Percentiles rank a stretch among this genome's conserved stretches.
phyloP scores from a whole-genome alignment of 2,113 vertebrate genomes.

The Heteronetta atricapilla region DNA sequence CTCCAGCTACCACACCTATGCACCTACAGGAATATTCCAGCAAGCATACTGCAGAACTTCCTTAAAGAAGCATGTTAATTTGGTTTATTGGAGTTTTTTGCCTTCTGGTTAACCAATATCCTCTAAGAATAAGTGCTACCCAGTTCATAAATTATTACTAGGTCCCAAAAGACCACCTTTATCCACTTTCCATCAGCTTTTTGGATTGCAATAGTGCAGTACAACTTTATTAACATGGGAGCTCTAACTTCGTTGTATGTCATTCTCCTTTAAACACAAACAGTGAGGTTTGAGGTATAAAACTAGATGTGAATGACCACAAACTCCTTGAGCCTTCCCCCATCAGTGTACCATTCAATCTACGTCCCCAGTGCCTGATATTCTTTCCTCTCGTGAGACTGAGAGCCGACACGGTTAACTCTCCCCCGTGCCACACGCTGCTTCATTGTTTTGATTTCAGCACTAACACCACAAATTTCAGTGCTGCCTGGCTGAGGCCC shows the following conservation, averaged over 20 bases:
- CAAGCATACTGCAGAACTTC: not conserved
- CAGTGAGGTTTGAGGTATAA: not conserved
- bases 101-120: not conserved
- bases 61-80: not conserved
- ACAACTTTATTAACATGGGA: not conserved
- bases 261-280: not conserved
- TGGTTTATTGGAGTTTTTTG: not conserved
- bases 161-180: not conserved
- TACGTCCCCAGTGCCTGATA: not conserved
- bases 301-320: not conserved
- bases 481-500: not conserved
- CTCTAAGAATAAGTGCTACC: not conserved
- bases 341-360: not conserved
- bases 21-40: not conserved
- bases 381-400: no score
- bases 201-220: not conserved
- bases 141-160: not conserved
- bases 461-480: not conserved
- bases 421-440: not conserved
- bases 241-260: not conserved
- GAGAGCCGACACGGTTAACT: not conserved
- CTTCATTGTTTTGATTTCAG: not conserved
- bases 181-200: not conserved
- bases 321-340: not conserved
- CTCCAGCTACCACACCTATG: not conserved